These are phyloP conservation scores for Elaphurus davidianus DNA, from an alignment of 2,113 vertebrate species.

Conservation along the genomic window DNA sequence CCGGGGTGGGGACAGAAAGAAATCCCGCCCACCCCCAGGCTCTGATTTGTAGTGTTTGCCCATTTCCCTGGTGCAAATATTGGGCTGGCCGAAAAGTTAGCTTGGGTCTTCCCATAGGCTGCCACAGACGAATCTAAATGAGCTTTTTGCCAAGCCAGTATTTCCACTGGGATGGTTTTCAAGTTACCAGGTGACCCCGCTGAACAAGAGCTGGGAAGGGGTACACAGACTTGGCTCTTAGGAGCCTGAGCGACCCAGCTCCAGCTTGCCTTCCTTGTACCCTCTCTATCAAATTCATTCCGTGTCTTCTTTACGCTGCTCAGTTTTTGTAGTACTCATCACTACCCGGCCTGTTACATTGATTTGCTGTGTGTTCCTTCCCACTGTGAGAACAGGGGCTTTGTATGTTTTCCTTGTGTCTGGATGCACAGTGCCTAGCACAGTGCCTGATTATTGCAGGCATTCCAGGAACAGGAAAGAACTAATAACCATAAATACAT, in stretches of 20 bases:
- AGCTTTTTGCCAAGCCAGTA: not conserved
- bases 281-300: not conserved
- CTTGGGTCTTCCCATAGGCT: not conserved
- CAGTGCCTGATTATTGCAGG: not conserved
- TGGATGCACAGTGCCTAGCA: no score
- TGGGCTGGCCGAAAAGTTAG: not conserved
- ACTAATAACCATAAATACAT: rapidly evolving
- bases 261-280: not conserved
- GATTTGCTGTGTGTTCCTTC: rapidly evolving
- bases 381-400: not conserved
- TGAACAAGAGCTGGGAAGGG: not conserved
- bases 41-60: not conserved
- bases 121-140: not conserved
- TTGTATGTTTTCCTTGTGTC: rapidly evolving
- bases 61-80: not conserved
- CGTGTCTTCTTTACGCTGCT: not conserved
- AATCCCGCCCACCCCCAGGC: not conserved
- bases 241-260: not conserved
- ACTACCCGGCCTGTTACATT: rapidly evolving
- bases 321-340: not conserved
- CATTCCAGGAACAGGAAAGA: not conserved
- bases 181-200: not conserved
- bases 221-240: not conserved
- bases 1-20: not conserved
- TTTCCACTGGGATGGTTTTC: not conserved